Evolutionary conservation across 2,113 vertebrate genomes (phyloP).

Genomic region (Rhizomys pruinosus): DNA sequence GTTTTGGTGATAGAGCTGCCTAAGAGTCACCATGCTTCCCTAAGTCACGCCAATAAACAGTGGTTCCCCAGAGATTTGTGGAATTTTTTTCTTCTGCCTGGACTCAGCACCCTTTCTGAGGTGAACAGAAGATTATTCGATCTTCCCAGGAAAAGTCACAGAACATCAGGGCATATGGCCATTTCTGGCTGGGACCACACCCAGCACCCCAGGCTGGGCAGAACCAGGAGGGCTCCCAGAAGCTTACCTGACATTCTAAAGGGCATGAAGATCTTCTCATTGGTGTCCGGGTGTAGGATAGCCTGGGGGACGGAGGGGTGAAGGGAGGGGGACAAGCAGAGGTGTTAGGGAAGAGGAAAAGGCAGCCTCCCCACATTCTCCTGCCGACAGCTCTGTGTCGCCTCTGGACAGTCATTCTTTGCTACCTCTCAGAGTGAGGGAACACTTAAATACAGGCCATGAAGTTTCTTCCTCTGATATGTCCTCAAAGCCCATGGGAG

Average conservation of each 20-base stretch:
- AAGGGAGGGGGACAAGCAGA: background rate
- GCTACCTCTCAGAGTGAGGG: background rate
- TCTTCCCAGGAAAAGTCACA: background rate
- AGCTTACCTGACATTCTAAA: slow-evolving; percentile 97
- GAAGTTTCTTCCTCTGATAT: background rate
- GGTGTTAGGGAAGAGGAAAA: background rate
- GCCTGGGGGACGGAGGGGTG: slow-evolving; percentile 85
- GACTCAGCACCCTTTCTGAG: background rate
- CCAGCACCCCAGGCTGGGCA: background rate
- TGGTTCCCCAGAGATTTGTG: background rate
- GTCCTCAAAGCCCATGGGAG: background rate
- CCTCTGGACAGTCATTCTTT: background rate
- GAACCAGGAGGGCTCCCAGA: background rate
- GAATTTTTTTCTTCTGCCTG: background rate
- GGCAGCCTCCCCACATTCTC: background rate
- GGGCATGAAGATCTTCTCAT: slow-evolving; percentile 97
- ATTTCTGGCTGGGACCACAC: background rate
- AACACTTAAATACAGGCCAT: background rate
- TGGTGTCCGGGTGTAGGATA: slow-evolving; percentile 95
- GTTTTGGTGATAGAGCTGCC: background rate
- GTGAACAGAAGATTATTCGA: background rate
- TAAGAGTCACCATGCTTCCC: background rate
- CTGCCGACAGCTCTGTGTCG: background rate
- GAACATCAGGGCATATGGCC: rapidly evolving
- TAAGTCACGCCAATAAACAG: background rate